Percentiles rank a stretch among this genome's conserved stretches.
Conservation (phyloP, 2,797 vertebrate genomes). For the Enteromius afrohamiltoni region DNA sequence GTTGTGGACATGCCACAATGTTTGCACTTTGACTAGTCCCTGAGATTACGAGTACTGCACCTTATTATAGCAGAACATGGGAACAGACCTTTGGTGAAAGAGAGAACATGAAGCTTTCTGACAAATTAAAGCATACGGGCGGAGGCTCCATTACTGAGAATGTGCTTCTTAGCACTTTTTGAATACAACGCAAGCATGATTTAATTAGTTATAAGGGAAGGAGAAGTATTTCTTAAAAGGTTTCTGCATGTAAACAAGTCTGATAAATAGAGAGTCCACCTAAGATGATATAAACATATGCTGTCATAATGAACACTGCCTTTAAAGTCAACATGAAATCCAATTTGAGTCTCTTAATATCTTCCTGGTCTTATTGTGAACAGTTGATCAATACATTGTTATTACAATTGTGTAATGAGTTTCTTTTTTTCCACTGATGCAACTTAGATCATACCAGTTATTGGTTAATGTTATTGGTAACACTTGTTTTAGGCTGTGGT, state of each 20-base stretch:
- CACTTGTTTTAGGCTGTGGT: neutral
- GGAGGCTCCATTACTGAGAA: constrained; percentile 28
- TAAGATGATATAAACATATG: constrained; percentile 16
- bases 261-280: constrained; percentile 1
- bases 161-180: constrained; percentile 49
- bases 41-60: constrained; percentile 42
- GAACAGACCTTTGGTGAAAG: constrained; percentile 43
- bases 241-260: constrained; percentile 47
- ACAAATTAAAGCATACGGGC: constrained; percentile 18
- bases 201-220: constrained; percentile 14
- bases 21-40: constrained; percentile 52
- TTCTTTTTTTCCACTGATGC: neutral
- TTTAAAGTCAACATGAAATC: constrained; percentile 41
- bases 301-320: constrained; percentile 22
- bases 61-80: constrained; percentile 35
- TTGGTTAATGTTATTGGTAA: neutral
- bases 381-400: neutral
- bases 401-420: neutral
- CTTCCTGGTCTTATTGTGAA: neutral
- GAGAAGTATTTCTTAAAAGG: constrained; percentile 23
- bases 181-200: constrained; percentile 48
- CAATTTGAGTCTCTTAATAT: neutral
- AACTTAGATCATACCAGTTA: neutral
- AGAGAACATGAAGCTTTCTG: constrained; percentile 16
- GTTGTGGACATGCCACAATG: constrained; percentile 34